phyloP scores from a whole-genome alignment of 1,140 invertebrate genomes.

The Acromyrmex heyeri region DNA sequence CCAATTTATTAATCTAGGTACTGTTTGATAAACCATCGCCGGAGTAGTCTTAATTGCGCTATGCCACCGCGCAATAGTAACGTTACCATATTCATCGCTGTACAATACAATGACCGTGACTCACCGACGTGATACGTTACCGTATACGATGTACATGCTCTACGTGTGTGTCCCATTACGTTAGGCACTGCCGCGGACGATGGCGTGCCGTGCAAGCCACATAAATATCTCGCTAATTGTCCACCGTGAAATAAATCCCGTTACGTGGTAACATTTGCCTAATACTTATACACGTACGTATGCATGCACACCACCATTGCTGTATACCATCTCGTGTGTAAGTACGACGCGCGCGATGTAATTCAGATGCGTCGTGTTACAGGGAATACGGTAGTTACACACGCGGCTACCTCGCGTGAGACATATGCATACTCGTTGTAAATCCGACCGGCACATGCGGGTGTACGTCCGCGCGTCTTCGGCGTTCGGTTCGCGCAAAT shows the following conservation, averaged over 20 bases:
- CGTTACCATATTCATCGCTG: constrained; percentile 28
- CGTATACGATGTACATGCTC: neutral
- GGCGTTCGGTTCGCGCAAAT: neutral
- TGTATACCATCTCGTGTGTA: too few relatives aligned
- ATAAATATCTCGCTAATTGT: constrained; percentile 79
- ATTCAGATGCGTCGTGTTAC: constrained; percentile 21
- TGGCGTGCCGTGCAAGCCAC: constrained; percentile 64
- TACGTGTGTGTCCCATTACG: neutral
- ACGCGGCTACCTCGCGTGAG: constrained; percentile 10
- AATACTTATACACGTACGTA: constrained; percentile 26
- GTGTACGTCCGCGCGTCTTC: neutral
- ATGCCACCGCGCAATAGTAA: neutral
- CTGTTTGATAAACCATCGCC: constrained; percentile 28
- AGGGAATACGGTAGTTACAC: constrained; percentile 14
- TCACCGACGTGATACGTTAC: constrained; percentile 18
- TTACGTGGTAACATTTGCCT: constrained; percentile 65
- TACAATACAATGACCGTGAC: neutral
- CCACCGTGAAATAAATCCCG: constrained; percentile 73
- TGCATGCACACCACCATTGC: neutral
- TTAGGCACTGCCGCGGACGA: constrained; percentile 17
- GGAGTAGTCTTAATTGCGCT: constrained; percentile 38
- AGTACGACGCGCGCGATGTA: neutral
- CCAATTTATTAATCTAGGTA: constrained; percentile 43
- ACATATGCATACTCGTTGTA: constrained; percentile 21
- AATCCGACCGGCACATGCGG: constrained; percentile 19